A percentile compares a stretch with the other conserved stretches of the same genome.
These are phyloP conservation scores for Speoplatyrhinus poulsoni DNA, from an alignment of 2,113 vertebrate genomes.

Conservation along the genomic window DNA sequence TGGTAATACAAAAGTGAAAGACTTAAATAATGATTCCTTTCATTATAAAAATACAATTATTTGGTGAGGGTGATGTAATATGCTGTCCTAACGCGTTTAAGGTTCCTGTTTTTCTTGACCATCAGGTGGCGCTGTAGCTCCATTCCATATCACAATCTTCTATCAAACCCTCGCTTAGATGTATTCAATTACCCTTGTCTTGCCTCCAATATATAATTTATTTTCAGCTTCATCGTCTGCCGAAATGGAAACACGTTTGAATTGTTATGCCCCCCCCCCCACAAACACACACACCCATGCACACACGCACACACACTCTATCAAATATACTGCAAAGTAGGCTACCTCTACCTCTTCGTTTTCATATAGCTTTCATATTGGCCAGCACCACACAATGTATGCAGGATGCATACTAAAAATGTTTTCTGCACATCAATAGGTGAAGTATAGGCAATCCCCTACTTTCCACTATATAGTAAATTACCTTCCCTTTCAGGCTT, in stretches of 20 bases:
- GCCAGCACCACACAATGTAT: slow-evolving; percentile 27
- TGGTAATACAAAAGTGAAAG: no score
- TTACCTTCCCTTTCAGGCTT: slow-evolving; percentile 23
- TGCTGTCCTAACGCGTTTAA: background rate
- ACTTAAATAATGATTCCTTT: background rate
- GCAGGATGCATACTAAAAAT: slow-evolving; percentile 30
- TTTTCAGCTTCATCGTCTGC: slow-evolving; percentile 51
- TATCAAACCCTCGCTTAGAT: slow-evolving; percentile 42
- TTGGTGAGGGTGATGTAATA: background rate
- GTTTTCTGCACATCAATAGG: slow-evolving; percentile 16
- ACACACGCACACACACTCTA: slow-evolving; percentile 27
- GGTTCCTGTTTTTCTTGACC: slow-evolving; percentile 31
- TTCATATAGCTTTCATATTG: slow-evolving; percentile 21
- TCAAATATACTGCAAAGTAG: slow-evolving; percentile 49
- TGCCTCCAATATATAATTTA: slow-evolving; percentile 52
- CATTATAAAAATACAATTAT: background rate
- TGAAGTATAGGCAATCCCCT: slow-evolving; percentile 7
- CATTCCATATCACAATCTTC: slow-evolving; percentile 21
- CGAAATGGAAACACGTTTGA: slow-evolving; percentile 58
- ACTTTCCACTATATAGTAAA: slow-evolving; percentile 19
- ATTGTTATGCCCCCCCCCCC: slow-evolving; percentile 33
- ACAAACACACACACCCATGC: no score
- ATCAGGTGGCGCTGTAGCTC: slow-evolving; percentile 65
- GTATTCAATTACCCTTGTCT: slow-evolving; percentile 63
- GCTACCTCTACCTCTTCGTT: slow-evolving; percentile 38